These are phyloP conservation scores for Eptesicus fuscus DNA, from an alignment of 2,113 vertebrate genomes.

Conservation along the genomic window DNA sequence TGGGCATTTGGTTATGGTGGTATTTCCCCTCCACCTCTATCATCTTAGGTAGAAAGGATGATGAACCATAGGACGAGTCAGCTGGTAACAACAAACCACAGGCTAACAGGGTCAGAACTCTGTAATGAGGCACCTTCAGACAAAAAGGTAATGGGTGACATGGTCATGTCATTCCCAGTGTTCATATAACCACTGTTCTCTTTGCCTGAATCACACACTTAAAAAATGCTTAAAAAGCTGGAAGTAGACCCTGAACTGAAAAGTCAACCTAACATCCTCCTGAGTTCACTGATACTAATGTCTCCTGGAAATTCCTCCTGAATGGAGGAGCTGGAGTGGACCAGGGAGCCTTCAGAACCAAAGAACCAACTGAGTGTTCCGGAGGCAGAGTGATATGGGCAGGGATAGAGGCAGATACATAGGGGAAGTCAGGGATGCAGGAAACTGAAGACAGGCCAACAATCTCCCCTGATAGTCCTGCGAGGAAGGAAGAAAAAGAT, in stretches of 20 bases:
- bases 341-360: background rate
- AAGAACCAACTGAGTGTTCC: background rate
- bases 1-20: background rate
- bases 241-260: background rate
- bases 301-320: background rate
- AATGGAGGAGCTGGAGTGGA: background rate
- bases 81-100: no score
- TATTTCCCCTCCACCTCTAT: background rate
- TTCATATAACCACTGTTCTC: background rate
- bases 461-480: background rate
- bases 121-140: background rate
- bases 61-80: background rate
- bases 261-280: background rate
- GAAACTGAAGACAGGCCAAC: background rate
- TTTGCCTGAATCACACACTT: background rate
- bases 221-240: background rate
- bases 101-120: background rate
- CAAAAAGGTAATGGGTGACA: background rate
- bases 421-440: background rate
- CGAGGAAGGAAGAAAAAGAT: background rate
- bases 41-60: background rate
- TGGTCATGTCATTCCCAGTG: background rate
- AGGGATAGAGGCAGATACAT: background rate
- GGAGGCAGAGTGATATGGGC: background rate
- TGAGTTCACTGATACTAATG: background rate